Base-by-base conservation (phyloP, 1,140 invertebrate genomes). In the Hetaerina americana region DNA sequence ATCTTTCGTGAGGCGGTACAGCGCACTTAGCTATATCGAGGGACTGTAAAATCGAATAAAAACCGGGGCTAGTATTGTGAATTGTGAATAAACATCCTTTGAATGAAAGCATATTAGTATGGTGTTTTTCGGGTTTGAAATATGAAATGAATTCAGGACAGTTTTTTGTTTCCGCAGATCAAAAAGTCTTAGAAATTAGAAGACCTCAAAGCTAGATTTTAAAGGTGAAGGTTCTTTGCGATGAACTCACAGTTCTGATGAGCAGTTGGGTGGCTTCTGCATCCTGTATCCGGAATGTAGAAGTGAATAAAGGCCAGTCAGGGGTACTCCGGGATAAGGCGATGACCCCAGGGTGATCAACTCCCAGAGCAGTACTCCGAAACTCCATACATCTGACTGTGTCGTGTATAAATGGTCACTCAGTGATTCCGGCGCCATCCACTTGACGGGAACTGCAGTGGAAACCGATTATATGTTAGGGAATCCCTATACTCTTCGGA, bases 351-450 rank as follows among this genome's bases (percentile, higher is more conserved):
- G 80, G 0, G 92, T 96, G 0, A 92, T 87, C 75, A 97, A 85
- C 80, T 97, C 94, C 93, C 94, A 96, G 18, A 95, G 81, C 1
- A 96, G 85, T 0, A 96, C 85, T 0, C 94, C 94, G 79, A 90
- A 96, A 26, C 92, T 92, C 94, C 94, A 96, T 0, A 94, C 92
- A 81, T 95, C 93, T 18, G 91, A 93, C 83, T 94, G 93, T 74
- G 87, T 90, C 12, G 93, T 95, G 78, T 95, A 95, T 5, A 95
- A 84, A 74, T 94, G 92, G 81, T 95, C 92, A 5, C 90, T 87
- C 29, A 95, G 79, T 0, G 91, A 92, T 82, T 96, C 94, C 0
- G 90, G 89, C 0, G 92, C 91, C 88, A 95, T 91, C 93, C 93
- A 96, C 79, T 92, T 88, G 0, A 93, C 89, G n/a, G 92, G 91